Conservation (phyloP, 2,113 vertebrate genomes). For the Echinops telfairi region DNA sequence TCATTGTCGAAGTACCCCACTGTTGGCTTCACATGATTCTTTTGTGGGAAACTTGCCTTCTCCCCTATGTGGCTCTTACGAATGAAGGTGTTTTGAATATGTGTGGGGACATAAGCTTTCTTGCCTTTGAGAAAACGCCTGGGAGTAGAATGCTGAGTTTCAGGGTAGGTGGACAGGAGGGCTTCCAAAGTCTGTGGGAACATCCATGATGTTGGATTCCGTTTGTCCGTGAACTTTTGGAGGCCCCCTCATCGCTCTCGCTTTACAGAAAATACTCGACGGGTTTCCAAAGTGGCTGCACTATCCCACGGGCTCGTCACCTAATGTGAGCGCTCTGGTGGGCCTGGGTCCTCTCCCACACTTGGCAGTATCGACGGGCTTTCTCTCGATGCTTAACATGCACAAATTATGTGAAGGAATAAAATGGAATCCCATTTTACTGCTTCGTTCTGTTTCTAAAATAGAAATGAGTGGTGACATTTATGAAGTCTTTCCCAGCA, state of each 20-base stretch:
- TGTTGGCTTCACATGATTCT: background rate
- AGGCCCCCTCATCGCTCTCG: background rate
- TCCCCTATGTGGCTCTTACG: slow-evolving; percentile 30
- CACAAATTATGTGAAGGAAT: slow-evolving; percentile 32
- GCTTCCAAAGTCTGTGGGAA: too few species aligned
- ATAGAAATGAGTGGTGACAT: slow-evolving; percentile 51
- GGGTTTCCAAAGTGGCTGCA: background rate
- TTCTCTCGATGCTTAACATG: slow-evolving; percentile 42
- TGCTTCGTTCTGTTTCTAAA: slow-evolving; percentile 44
- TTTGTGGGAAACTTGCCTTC: background rate
- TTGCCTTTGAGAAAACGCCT: slow-evolving; percentile 44
- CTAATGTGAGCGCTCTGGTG: background rate
- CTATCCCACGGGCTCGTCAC: background rate
- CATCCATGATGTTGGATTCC: too few species aligned
- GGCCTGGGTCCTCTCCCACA: background rate
- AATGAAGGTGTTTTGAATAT: background rate
- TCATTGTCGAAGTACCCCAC: background rate
- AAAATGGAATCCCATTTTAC: slow-evolving; percentile 24
- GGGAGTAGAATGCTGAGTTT: background rate
- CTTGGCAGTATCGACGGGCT: background rate
- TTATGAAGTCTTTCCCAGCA: background rate
- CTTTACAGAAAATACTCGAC: slow-evolving; percentile 49
- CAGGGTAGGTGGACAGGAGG: background rate
- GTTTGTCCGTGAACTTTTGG: too few species aligned
- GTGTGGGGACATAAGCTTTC: background rate